Evolutionary conservation across 2,888 invertebrate species (phyloP), one percentile per base, ranked within the genome.

Genomic region (Malachius bipustulatus): DNA sequence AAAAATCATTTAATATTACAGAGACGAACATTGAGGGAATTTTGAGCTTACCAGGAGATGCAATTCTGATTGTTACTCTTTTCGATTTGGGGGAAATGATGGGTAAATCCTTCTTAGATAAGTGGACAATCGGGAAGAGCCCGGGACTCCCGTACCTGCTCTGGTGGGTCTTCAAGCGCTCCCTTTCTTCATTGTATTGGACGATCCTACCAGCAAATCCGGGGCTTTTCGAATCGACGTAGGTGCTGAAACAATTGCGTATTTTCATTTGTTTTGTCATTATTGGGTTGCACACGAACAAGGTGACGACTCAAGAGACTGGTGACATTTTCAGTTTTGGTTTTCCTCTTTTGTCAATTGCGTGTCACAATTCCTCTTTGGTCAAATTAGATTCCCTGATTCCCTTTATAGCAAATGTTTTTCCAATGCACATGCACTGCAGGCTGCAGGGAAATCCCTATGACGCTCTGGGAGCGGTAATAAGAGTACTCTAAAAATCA

Each of bases 221-320:
- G 30, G 66, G 66, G 47, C 69, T 70, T 48, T 66, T 65, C 3
- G 64, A 61, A 47, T 71, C 69, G 9, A 66, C 64, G 46, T 62
- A 69, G 12, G 58, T 56, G 32, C 60, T 56, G 35, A 34, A 46
- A 46, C 19, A 32, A 34, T 8, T 19, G n/a, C n/a, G n/a, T n/a
- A n/a, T n/a, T n/a, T n/a, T n/a, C n/a, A n/a, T n/a, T n/a, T n/a
- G n/a, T n/a, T n/a, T n/a, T n/a, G n/a, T n/a, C n/a, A n/a, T n/a
- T n/a, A n/a, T n/a, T n/a, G n/a, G n/a, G n/a, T n/a, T n/a, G n/a
- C n/a, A n/a, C n/a, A n/a, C n/a, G n/a, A n/a, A n/a, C n/a, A n/a
- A n/a, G n/a, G n/a, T n/a, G n/a, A n/a, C n/a, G n/a, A n/a, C n/a
- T n/a, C n/a, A n/a, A n/a, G n/a, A n/a, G n/a, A n/a, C n/a, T n/a